Percentiles rank a stretch among this genome's conserved stretches.
phyloP scores from a whole-genome alignment of 2,113 vertebrate species.

The Pyxicephalus adspersus region DNA sequence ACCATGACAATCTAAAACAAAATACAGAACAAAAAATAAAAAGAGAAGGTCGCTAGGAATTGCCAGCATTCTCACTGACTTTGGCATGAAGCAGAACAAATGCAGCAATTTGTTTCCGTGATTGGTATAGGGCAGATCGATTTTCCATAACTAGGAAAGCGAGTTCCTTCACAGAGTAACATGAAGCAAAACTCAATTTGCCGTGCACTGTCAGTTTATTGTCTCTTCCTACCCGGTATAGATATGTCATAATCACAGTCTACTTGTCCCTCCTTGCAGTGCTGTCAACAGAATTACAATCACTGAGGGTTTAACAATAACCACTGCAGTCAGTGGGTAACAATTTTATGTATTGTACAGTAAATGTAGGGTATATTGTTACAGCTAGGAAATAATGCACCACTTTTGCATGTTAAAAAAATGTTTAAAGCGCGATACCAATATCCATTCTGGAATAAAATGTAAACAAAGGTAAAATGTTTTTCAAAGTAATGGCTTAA shows the following conservation, averaged over 20 bases:
- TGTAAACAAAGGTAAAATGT: too few relatives aligned
- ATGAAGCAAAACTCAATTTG: slow-evolving; percentile 33
- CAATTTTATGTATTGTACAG: not conserved
- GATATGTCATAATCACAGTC: slow-evolving; percentile 34
- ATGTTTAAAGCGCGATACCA: too few relatives aligned
- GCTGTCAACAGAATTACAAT: slow-evolving; percentile 16
- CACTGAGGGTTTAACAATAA: not conserved
- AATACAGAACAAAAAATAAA: not conserved
- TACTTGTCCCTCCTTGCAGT: not conserved
- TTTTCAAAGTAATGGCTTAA: too few relatives aligned
- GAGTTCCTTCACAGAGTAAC: slow-evolving; percentile 51
- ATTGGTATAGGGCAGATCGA: slow-evolving; percentile 56
- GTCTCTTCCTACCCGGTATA: slow-evolving; percentile 21
- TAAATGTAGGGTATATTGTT: slow-evolving; percentile 12
- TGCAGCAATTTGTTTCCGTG: slow-evolving; percentile 58
- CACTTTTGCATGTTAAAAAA: too few relatives aligned
- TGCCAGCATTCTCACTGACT: not conserved
- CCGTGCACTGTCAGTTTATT: slow-evolving; percentile 47
- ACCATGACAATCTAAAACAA: not conserved
- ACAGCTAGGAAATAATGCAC: too few relatives aligned
- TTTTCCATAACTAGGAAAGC: slow-evolving; percentile 51
- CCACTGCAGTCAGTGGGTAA: not conserved
- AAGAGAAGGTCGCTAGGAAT: not conserved
- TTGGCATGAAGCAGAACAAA: slow-evolving; percentile 41
- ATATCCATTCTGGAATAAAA: too few relatives aligned